Base-by-base conservation (phyloP, 2,797 vertebrate genomes). In the Amphiprion clarkii region DNA sequence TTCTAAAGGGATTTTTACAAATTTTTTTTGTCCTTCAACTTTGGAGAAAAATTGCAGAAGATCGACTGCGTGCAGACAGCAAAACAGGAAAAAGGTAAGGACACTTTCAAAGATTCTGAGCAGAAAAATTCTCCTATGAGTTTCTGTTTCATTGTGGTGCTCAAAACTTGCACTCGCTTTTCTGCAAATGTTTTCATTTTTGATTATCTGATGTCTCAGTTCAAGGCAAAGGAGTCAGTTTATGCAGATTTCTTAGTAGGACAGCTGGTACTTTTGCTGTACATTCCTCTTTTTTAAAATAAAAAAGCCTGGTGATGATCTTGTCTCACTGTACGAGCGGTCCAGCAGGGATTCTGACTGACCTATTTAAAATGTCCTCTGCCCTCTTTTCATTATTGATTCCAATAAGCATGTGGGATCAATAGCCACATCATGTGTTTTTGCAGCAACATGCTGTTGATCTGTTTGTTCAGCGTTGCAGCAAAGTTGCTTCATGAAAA, bases 331-430 rank as follows among this genome's bases (percentile, higher is more conserved):
- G 59, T 46, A 36, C 2, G 48, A 0, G n/a, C 7, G 33, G 14
- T 54, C 51, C 5, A 8, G 6, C 16, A 39, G 33, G 57, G 53
- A 36, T 59, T 55, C 9, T 17, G 42, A 36, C 52, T 76, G 87
- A 84, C 82, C 80, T 71, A 44, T 65, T 86, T 80, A 33, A 71
- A 77, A 73, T 1, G 5, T 53, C 79, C 81, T 53, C 78, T 75
- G 78, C 40, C 75, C 84, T 80, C 57, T 67, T 76, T 89, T 74
- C 74, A 74, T 40, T 10, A 90, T 81, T 36, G 89, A 89, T 79
- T 79, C 76, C 66, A 84, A 36, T 85, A 78, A 65, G 75, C 53
- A 76, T 58, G 44, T n/a, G 0, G 19, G 74, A 75, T 90, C 87
- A 86, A 88, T 90, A 42, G 14, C 46, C 64, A 16, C 67, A 51